Evolutionary conservation across 2,797 vertebrate genomes (phyloP), one percentile per base, ranked within the genome.

Genomic region (Nannoperca obscura): DNA sequence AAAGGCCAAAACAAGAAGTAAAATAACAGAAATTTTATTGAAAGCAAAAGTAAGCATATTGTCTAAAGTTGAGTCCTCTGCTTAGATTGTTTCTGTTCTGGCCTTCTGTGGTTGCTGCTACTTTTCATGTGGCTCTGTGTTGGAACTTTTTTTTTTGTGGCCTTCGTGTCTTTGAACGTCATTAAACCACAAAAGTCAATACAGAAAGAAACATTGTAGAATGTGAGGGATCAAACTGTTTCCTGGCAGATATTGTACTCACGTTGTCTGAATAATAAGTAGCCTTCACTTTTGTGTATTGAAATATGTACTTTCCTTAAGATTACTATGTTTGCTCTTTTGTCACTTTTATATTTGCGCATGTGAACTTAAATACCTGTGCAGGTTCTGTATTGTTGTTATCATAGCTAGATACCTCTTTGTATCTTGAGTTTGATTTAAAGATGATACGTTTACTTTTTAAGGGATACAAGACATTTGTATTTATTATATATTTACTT

Each of bases 111-210:
- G 38, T n/a, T 74, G 53, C 68, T 78, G 73, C 62, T 75, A 13
- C 70, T 83, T 77, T 76, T 75, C 44, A 79, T 79, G 70, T 80
- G 64, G 58, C 54, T 80, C 9, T 47, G 20, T 50, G 34, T 64
- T 50, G 38, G 32, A 22, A 27, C 34, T 47, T 71, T 72, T 76
- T 5, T 46, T 12, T 38, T 52, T 70, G 76, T 83, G 81, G 86
- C 87, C 88, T 86, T 90, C 68, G 40, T 81, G 46, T 76, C 38
- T 81, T 76, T 78, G 30, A 86, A 76, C 40, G 32, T 64, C 68
- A 74, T 75, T 76, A 73, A 88, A 69, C 36, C 52, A 66, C 60
- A 57, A 63, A 83, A 78, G 50, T 80, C 42, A 74, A 63, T 67
- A 64, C 32, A 53, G 46, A 75, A 46, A 65, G 82, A 85, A 65